Evolutionary conservation across 2,888 invertebrate genomes (phyloP).

Genomic region (Embidobia sp.): DNA sequence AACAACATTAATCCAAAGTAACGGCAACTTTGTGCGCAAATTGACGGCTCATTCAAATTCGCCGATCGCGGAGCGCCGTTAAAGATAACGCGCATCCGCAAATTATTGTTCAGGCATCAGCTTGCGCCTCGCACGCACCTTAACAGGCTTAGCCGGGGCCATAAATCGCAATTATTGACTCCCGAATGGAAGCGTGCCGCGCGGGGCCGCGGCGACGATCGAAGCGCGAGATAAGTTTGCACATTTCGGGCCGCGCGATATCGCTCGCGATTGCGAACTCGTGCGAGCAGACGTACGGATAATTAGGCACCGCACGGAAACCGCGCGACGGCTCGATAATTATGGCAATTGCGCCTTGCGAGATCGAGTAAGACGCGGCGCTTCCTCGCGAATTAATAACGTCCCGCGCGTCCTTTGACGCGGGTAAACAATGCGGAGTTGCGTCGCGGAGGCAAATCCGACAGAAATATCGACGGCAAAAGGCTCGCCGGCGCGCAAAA

Average conservation of each 20-base stretch:
- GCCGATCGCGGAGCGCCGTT: no score
- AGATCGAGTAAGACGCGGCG: no score
- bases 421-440: no score
- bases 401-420: no score
- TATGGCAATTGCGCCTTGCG: conserved; percentile 43
- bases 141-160: conserved; percentile 29
- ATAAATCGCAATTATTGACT: conserved; percentile 45
- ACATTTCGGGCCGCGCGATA: conserved; percentile 11
- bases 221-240: conserved; percentile 21
- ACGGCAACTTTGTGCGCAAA: no score
- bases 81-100: neutral
- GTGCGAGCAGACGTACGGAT: conserved; percentile 14
- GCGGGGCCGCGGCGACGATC: conserved; percentile 1
- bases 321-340: conserved; percentile 46
- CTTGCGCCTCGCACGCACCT: conserved; percentile 6
- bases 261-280: conserved; percentile 22
- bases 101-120: conserved; percentile 7
- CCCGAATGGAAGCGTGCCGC: conserved; percentile 32
- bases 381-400: conserved; percentile 27
- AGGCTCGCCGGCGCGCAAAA: no score
- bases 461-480: no score
- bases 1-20: no score
- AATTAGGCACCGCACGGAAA: conserved; percentile 49
- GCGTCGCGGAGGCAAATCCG: no score
- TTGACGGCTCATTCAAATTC: no score